Evolutionary conservation across 2,888 invertebrate species (phyloP).

Genomic region (Yponomeuta plumbellus): DNA sequence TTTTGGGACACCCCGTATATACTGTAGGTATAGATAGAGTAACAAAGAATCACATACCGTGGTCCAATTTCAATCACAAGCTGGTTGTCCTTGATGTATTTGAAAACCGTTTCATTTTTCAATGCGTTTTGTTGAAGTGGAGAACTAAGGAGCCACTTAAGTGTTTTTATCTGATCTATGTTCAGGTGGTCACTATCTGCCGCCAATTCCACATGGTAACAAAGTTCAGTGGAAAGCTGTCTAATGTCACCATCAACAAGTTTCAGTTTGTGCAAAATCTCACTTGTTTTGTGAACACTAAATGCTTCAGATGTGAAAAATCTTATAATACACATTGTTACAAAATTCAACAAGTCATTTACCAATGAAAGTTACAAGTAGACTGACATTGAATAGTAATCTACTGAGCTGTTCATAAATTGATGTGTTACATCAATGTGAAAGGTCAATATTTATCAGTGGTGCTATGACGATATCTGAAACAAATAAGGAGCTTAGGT

Average conservation of each 20-base stretch:
- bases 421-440: constrained; percentile 61
- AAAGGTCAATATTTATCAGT: constrained; percentile 56
- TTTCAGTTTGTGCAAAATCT: constrained; percentile 75
- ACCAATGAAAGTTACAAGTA: constrained; percentile 1
- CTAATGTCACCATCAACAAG: constrained; percentile 61
- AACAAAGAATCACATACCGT: constrained; percentile 66
- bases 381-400: constrained; percentile 18
- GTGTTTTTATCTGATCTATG: constrained; percentile 76
- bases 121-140: constrained; percentile 80
- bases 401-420: constrained; percentile 28
- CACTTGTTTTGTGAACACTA: constrained; percentile 76
- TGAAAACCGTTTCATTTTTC: constrained; percentile 69
- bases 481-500: constrained; percentile 41
- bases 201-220: constrained; percentile 85
- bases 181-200: constrained; percentile 69
- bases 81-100: constrained; percentile 48
- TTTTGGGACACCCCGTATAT: too few relatives aligned
- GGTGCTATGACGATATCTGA: constrained; percentile 39
- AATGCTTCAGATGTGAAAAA: constrained; percentile 79
- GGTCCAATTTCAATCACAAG: constrained; percentile 92
- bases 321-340: constrained; percentile 72
- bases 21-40: too few relatives aligned
- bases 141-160: constrained; percentile 88
- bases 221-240: constrained; percentile 82
- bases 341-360: background rate